Conservation (phyloP, 1,140 invertebrate species). For the Sipha flava region DNA sequence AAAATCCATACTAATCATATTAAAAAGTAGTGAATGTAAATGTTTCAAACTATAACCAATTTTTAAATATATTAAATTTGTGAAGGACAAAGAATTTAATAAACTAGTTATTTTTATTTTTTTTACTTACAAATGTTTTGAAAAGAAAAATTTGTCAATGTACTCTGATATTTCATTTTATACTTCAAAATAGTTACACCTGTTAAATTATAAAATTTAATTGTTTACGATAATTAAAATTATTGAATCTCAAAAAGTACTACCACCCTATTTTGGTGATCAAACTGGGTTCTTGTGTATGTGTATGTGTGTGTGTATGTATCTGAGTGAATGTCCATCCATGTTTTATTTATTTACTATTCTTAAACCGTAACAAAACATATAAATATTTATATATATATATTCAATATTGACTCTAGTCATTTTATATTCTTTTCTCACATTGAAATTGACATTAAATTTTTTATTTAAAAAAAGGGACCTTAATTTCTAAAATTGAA, state of each 20-base stretch:
- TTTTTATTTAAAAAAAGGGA: background rate
- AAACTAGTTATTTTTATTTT: background rate
- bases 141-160: background rate
- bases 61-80: background rate
- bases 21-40: background rate
- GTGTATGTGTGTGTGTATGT: background rate
- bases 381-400: too few species aligned
- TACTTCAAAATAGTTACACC: background rate
- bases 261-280: background rate
- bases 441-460: background rate
- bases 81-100: background rate
- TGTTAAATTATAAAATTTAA: background rate
- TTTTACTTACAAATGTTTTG: background rate
- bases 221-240: background rate
- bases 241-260: constrained; percentile 1
- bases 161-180: background rate
- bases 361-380: background rate
- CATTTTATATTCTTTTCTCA: background rate
- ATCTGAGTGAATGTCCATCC: too few species aligned
- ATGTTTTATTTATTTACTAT: background rate
- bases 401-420: background rate
- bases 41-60: background rate
- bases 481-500: background rate
- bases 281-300: background rate
- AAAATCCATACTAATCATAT: background rate